Percentiles rank a stretch among this genome's conserved stretches.
phyloP scores from a whole-genome alignment of 2,888 invertebrate genomes.

The Tinea semifulvella region DNA sequence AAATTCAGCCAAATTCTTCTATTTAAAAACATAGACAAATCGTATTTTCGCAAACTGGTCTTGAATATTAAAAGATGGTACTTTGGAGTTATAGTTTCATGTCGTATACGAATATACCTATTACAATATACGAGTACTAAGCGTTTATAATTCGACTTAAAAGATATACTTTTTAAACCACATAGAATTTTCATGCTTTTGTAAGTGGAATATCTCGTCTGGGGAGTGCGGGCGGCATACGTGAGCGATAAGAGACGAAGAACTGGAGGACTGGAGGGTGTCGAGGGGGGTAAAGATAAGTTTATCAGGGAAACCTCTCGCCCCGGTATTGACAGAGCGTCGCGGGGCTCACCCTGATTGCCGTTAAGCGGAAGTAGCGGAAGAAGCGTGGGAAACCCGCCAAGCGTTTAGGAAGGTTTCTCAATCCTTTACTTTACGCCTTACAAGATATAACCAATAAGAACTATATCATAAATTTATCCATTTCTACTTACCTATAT shows the following conservation, averaged over 20 bases:
- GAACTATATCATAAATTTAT: too few relatives aligned
- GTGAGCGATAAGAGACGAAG: conserved; percentile 54
- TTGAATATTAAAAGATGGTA: neutral
- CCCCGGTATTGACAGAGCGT: conserved; percentile 62
- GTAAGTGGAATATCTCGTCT: neutral
- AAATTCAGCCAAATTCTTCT: conserved; percentile 3
- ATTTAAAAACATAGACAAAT: neutral
- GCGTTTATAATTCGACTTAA: conserved; percentile 22
- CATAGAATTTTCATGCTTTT: conserved; percentile 1
- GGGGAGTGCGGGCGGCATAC: conserved; percentile 30
- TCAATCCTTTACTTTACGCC: neutral
- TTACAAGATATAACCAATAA: too few relatives aligned
- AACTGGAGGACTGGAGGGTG: conserved; percentile 26
- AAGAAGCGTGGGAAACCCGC: conserved; percentile 36
- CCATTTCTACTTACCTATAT: neutral
- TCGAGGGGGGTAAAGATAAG: conserved; percentile 46
- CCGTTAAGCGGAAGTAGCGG: conserved; percentile 50
- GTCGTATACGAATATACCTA: too few relatives aligned
- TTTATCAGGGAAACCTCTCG: conserved; percentile 65
- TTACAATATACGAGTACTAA: too few relatives aligned
- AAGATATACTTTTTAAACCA: conserved; percentile 18
- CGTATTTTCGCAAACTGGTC: neutral
- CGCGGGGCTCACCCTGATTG: conserved; percentile 59
- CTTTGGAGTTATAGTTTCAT: too few relatives aligned
- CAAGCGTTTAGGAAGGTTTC: conserved; percentile 30